Conservation (phyloP, 2,888 invertebrate species). For the Cancer borealis region DNA sequence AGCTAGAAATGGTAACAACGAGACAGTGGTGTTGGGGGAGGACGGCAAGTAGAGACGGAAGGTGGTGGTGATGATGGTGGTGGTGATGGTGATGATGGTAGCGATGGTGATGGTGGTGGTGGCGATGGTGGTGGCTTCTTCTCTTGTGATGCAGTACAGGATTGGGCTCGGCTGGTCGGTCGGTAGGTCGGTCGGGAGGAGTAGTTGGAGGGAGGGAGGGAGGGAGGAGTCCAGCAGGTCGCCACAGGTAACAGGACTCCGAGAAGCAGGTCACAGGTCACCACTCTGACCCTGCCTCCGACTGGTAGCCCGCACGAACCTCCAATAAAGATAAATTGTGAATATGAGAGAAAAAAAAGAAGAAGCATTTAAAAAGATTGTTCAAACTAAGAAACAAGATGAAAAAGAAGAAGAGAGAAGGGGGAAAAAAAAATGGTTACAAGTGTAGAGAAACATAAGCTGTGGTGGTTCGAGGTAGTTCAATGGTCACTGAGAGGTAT, state of each 20-base stretch:
- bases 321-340: slow-evolving; percentile 24
- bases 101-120: background rate
- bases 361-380: slow-evolving; percentile 20
- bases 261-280: slow-evolving; percentile 34
- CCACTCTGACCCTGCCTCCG: slow-evolving; percentile 29
- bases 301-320: slow-evolving; percentile 33
- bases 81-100: too few relatives aligned
- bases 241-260: slow-evolving; percentile 33
- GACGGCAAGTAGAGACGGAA: background rate
- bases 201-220: background rate
- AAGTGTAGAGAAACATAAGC: background rate
- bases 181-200: background rate
- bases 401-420: background rate
- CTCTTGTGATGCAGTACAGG: background rate
- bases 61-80: too few relatives aligned
- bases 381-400: background rate
- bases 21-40: too few relatives aligned
- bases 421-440: background rate
- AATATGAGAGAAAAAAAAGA: background rate
- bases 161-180: background rate
- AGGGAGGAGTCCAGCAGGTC: background rate
- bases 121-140: background rate
- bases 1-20: too few relatives aligned
- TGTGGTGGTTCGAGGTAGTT: background rate
- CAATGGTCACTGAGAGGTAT: background rate